These are phyloP conservation scores for Macquaria australasica DNA, from an alignment of 2,113 vertebrate genomes.

Conservation along the genomic window DNA sequence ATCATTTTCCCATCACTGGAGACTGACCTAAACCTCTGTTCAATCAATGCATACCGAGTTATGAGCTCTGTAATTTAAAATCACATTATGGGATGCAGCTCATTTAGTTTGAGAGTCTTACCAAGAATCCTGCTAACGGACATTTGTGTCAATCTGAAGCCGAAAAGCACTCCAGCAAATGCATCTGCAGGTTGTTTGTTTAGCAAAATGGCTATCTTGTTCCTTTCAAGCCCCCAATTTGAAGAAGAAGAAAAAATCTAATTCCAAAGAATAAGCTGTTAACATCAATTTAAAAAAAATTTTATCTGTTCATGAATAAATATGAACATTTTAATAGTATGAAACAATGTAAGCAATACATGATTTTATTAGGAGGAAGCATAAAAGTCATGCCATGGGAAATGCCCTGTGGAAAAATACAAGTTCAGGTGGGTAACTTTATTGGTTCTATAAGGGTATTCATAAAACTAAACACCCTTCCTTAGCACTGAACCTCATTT, in stretches of 20 bases:
- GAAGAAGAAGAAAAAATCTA: neutral
- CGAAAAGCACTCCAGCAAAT: constrained; percentile 26
- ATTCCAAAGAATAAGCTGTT: neutral
- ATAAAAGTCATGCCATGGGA: neutral
- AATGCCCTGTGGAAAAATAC: neutral
- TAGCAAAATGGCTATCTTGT: neutral
- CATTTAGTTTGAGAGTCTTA: constrained; percentile 44
- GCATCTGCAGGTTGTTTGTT: constrained; percentile 21
- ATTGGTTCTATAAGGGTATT: constrained; percentile 13
- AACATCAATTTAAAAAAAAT: neutral
- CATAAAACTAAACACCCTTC: constrained; percentile 40
- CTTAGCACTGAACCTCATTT: neutral
- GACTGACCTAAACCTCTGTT: constrained; percentile 52
- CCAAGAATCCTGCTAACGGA: constrained; percentile 26
- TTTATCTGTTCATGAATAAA: neutral
- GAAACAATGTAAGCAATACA: neutral
- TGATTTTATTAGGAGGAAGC: neutral
- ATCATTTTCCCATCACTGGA: constrained; percentile 57
- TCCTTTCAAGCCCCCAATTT: neutral
- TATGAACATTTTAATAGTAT: neutral
- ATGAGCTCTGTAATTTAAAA: constrained; percentile 59
- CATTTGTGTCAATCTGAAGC: constrained; percentile 32
- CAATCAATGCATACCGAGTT: constrained; percentile 68
- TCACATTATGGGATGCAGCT: constrained; percentile 51
- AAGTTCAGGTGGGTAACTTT: constrained; percentile 4